Base-by-base conservation (phyloP, 2,888 invertebrate species). In the Cepaea hortensis region DNA sequence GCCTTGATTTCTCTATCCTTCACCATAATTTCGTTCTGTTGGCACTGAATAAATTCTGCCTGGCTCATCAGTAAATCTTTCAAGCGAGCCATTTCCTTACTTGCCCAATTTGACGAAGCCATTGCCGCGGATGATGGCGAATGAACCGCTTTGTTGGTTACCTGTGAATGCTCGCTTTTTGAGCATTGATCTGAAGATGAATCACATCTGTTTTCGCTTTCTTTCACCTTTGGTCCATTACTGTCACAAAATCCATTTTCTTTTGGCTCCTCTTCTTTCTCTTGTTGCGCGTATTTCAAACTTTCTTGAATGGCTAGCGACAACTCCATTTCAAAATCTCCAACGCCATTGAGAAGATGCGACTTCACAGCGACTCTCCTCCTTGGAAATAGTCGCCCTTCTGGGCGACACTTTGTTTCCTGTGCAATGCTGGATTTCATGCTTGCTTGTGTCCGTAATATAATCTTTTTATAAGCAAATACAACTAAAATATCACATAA, bases 41-140 rank as follows among this genome's bases (percentile, higher is more conserved):
- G 98, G 95, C 97, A 97, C 94, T 98, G 97, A 93, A 98, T 97
- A 89, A 98, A 95, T 94, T 98, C 97, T 92, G 98, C 95, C 94
- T 98, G 97, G 90, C 97, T 96, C 87, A 97, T 95, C 89, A 98
- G 95, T 93, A 98, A 96, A 90, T 97, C 97, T 95, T 97, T 94
- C 85, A 94, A 89, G 46, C 93, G 92, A 88, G 91, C 91, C 7
- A 91, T 89, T 90, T 92, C 91, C 84, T 87, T 88, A 70, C 68
- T 50, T 20, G 75, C 75, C 70, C 84, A 84, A 48, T 85, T 84
- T 13, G 75, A 50, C 46, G 85, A 85, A 80, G 85, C 23, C 46
- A 68, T n/a, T 62, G 82, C 70, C 65, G 65, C 48, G 6, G 55
- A 55, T 55, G 55, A 55, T 55, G 55, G 55, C 11, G 48, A 68